Evolutionary conservation across 2,888 invertebrate species (phyloP), one percentile per base, ranked within the genome.

Genomic region (Diarsia mendica): DNA sequence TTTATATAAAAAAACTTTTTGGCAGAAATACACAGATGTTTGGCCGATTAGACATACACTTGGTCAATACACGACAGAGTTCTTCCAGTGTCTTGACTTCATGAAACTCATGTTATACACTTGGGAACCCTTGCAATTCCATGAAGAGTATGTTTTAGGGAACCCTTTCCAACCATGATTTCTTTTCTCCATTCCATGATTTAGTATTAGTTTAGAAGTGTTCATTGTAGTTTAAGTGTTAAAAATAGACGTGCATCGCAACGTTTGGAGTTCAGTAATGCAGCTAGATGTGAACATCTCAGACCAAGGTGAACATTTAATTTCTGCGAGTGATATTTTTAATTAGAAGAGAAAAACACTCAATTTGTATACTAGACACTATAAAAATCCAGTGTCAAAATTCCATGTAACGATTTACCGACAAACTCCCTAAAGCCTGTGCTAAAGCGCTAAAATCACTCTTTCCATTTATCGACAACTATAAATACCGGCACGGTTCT

Each of bases 161-260:
- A 49, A 51, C 23, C 49, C 39, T 60, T 65, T 70, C 69, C 44
- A 60, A 79, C 75, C 77, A 55, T 67, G 28, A 85, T 87, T 89
- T 79, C 76, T 84, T 80, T 33, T 83, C 71, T 91, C 88, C 93
- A 93, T 92, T 93, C 93, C 92, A 91, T 63, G 28, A 83, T 75
- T 78, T 91, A 91, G 89, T 86, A 58, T 76, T 89, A 85, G 85
- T 88, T 89, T 86, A 81, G 80, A 87, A 84, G 89, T 90, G 89
- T 91, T 90, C 89, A 89, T 79, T 82, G 79, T 89, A 88, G 84
- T 71, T 77, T 84, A 82, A 88, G 77, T 80, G 60, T 85, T 71
- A 28, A 67, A n/a, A 53, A 10, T 44, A 53, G 61, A 51, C 61
- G 28, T 71, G 66, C 61, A 49, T 77, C 23, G 60, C 23, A 76